Evolutionary conservation across 1,140 invertebrate species (phyloP), one percentile per base, ranked within the genome.

Genomic region (Nebria ingens): DNA sequence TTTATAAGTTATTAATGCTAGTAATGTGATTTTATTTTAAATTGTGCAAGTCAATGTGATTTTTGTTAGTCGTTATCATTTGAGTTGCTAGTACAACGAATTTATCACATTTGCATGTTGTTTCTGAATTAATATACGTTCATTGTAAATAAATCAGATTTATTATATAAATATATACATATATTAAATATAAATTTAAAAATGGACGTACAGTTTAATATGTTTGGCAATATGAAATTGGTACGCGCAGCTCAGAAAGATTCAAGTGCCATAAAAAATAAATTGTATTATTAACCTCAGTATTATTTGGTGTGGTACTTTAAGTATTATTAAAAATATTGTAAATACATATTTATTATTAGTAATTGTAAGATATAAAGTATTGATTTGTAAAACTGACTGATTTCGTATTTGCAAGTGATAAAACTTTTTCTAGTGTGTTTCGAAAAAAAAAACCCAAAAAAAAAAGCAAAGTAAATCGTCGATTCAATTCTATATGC

Each of bases 321-420:
- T 12, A 45, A 45, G 9, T 12, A 45, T 9, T 11, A 12, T 45
- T 4, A 45, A 9, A 34, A 34, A 34, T 34, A 34, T n/a, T 45
- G 25, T 45, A 45, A 9, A 45, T 45, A 45, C 15, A 11, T 45
- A 45, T 45, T 12, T 9, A 45, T 17, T 45, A 45, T 45, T 11
- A 45, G 9, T 12, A 45, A 17, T 45, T 45, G 15, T 45, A 45
- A 45, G 9, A 11, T 45, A 45, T 4, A 45, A 11, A 45, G 15
- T 11, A 45, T 11, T 45, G 40, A 45, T 12, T 11, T 17, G 40
- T 45, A 45, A 45, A 45, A 45, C 40, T 45, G 40, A 45, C 40
- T 45, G 40, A 45, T 45, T 45, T 45, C 40, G 40, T 45, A 45
- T 45, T n/a, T 45, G 40, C 40, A 45, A 45, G 40, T 45, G 40